Conservation (phyloP, 1,140 invertebrate genomes). For the Bombus waltoni region DNA sequence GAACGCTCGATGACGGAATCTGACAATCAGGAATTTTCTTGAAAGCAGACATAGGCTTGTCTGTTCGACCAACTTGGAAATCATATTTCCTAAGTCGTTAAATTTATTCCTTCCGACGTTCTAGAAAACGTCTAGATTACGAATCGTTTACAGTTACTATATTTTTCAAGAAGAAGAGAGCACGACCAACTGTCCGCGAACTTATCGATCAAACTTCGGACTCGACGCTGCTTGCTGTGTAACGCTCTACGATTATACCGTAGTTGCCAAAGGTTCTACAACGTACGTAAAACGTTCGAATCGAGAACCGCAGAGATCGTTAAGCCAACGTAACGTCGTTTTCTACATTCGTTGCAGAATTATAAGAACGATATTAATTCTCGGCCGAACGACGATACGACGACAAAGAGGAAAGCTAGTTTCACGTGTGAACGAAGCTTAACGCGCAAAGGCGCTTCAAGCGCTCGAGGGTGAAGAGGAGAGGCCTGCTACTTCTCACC, state of each 20-base stretch:
- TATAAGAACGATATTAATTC: not conserved
- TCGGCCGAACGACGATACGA: not conserved
- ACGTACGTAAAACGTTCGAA: not conserved
- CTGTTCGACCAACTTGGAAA: too few relatives aligned
- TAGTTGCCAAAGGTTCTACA: not conserved
- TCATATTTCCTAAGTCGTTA: not conserved
- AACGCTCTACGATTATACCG: too few relatives aligned
- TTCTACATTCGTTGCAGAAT: not conserved
- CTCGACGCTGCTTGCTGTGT: too few relatives aligned
- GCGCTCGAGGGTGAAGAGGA: conserved; percentile 54
- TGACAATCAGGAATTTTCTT: too few relatives aligned
- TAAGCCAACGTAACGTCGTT: not conserved
- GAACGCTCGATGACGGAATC: too few relatives aligned
- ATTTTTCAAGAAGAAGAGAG: too few relatives aligned
- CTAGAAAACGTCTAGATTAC: not conserved
- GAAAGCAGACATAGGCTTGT: too few relatives aligned
- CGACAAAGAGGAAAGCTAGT: not conserved
- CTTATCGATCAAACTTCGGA: too few relatives aligned
- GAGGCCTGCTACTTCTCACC: conserved; percentile 63
- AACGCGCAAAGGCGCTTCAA: conserved; percentile 31
- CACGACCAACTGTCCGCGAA: not conserved
- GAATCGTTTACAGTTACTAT: not conserved
- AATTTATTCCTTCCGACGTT: not conserved
- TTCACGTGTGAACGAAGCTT: conserved; percentile 18
- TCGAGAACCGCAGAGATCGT: not conserved